Evolutionary conservation across 2,888 invertebrate genomes (phyloP), one percentile per base, ranked within the genome.

Genomic region (Hirtodrosophila histrioides): DNA sequence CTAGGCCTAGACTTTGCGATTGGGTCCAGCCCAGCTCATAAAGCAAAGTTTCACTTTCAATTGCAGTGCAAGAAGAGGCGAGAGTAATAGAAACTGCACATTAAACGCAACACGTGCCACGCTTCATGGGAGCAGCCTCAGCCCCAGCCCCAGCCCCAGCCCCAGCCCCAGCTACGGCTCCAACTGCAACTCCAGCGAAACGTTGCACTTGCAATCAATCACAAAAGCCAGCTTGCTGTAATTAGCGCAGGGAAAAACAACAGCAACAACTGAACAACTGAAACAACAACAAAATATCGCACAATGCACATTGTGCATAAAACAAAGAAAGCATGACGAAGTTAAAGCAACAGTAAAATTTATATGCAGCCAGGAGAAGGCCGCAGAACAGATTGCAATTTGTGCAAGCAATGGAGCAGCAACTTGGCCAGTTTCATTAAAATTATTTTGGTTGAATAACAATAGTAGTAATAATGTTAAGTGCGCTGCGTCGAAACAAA

Each of bases 21-120:
- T 44, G 31, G 11, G 11, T 17, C 23, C 8, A 40, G 27, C 17
- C 29, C 31, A 60, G 72, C 79, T 83, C 88, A 80, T 84, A 84
- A 84, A 74, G 63, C 48, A 62, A 70, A 87, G 82, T 84, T 88
- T 86, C 88, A 84, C 83, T 84, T 84, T 88, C 83, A 74, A 67
- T 70, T 65, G 77, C 61, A 51, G 31, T 56, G 24, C 45, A 50
- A 45, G 49, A 41, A 41, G 64, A 40, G 69, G 86, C 83, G 83
- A 82, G 86, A 88, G 88, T 86, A 88, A 88, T 88, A 82, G 82
- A 78, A 88, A 89, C 84, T 88, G 87, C 77, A 86, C 87, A 89
- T 86, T 84, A 86, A 88, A 87, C 69, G 78, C 69, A 88, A 86
- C 88, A 86, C 77, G 80, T 75, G 80, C 74, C 86, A 88, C 85